Evolutionary conservation across 2,888 invertebrate genomes (phyloP).

Genomic region (Scaptomyza caliginosa): DNA sequence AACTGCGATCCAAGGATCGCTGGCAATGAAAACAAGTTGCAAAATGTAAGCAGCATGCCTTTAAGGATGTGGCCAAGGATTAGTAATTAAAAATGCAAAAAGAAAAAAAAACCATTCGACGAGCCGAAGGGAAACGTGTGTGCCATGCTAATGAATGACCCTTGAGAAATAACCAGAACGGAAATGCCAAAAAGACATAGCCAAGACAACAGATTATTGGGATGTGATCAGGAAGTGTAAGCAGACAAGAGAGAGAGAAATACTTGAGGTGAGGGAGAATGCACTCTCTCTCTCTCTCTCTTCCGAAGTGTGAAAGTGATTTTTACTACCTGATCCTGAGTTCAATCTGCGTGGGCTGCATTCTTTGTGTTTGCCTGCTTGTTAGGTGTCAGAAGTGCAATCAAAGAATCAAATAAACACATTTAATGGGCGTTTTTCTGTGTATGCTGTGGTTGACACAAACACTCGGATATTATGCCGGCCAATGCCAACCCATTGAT

Average conservation of each 20-base stretch:
- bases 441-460: constrained; percentile 53
- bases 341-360: background rate
- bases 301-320: constrained; percentile 57
- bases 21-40: constrained; percentile 57
- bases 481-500: constrained; percentile 27
- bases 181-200: constrained; percentile 71
- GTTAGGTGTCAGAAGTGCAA: constrained; percentile 52
- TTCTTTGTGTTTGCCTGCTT: constrained; percentile 8
- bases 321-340: constrained; percentile 75
- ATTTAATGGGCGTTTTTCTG: constrained; percentile 45
- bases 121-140: constrained; percentile 54
- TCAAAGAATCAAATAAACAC: constrained; percentile 69
- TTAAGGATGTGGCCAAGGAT: constrained; percentile 46
- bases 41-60: constrained; percentile 40
- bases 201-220: constrained; percentile 32
- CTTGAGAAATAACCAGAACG: constrained; percentile 55
- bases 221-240: constrained; percentile 46
- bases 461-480: background rate
- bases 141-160: constrained; percentile 53
- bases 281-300: background rate
- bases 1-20: constrained; percentile 23
- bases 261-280: constrained; percentile 8
- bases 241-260: constrained; percentile 14
- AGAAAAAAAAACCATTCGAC: constrained; percentile 9
- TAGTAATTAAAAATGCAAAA: constrained; percentile 51